phyloP scores from a whole-genome alignment of 2,888 invertebrate genomes.

The Pachycephus smyrnensis region DNA sequence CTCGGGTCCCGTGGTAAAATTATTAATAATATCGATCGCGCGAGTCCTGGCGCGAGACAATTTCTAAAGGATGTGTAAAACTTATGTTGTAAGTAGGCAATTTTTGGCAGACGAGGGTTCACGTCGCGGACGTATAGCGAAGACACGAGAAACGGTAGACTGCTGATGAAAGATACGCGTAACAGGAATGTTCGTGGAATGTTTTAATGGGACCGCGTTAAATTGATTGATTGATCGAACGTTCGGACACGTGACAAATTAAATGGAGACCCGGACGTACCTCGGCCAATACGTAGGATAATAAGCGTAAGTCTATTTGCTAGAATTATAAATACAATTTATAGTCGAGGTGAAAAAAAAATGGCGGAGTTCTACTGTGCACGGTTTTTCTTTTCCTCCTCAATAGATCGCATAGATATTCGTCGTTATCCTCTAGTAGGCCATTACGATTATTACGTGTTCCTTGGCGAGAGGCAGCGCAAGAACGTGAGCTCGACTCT shows the following conservation, averaged over 20 bases:
- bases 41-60: constrained; percentile 36
- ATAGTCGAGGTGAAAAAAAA: constrained; percentile 4
- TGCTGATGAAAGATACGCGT: not conserved
- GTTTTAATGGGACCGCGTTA: not conserved
- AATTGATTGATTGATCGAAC: not conserved
- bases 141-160: not conserved
- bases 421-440: not conserved
- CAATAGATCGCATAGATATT: not conserved
- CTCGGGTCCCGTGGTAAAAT: constrained; percentile 27
- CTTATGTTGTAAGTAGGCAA: constrained; percentile 40
- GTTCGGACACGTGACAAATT: not conserved
- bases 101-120: constrained; percentile 22
- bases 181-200: not conserved
- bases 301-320: constrained; percentile 5
- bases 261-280: not conserved
- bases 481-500: not conserved
- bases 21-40: constrained; percentile 28
- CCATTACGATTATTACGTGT: not conserved
- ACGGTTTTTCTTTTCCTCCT: not conserved
- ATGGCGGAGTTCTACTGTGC: not conserved
- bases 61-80: constrained; percentile 35
- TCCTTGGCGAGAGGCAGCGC: not conserved
- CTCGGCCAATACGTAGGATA: constrained; percentile 11
- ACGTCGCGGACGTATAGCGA: not conserved
- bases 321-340: constrained; percentile 12